phyloP scores from a whole-genome alignment of 2,888 invertebrate genomes.

The Hydropsyche betteni region DNA sequence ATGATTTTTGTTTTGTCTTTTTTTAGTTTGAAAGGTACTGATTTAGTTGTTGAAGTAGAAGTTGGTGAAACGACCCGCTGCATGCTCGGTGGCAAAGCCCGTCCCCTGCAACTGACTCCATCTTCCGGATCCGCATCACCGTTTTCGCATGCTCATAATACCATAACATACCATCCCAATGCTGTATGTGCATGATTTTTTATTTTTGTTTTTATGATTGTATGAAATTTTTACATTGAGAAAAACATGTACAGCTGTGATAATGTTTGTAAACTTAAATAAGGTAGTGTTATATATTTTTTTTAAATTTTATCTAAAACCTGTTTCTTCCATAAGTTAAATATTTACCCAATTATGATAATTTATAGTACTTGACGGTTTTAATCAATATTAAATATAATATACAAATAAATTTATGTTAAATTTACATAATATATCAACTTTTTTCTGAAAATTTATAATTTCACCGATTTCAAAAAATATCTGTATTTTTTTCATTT shows the following conservation, averaged over 20 bases:
- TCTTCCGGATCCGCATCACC: constrained; percentile 53
- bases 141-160: constrained; percentile 66
- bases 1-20: constrained; percentile 45
- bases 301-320: constrained; percentile 9
- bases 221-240: background rate
- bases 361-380: too few species aligned
- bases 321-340: constrained; percentile 1
- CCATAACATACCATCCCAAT: constrained; percentile 64
- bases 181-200: constrained; percentile 37
- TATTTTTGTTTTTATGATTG: background rate
- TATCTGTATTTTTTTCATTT: too few species aligned
- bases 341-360: too few species aligned
- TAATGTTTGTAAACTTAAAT: constrained; percentile 25
- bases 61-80: constrained; percentile 81
- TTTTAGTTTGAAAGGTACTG: constrained; percentile 72
- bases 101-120: constrained; percentile 61
- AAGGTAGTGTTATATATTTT: background rate
- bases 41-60: constrained; percentile 78
- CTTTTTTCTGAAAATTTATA: too few species aligned
- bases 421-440: too few species aligned
- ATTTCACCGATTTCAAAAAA: too few species aligned
- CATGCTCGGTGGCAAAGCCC: constrained; percentile 83
- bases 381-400: too few species aligned
- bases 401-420: too few species aligned
- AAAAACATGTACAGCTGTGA: constrained; percentile 31